Percentiles rank a stretch among this genome's conserved stretches.
Conservation (phyloP, 2,888 invertebrate genomes). For the Brachypterus glaber region DNA sequence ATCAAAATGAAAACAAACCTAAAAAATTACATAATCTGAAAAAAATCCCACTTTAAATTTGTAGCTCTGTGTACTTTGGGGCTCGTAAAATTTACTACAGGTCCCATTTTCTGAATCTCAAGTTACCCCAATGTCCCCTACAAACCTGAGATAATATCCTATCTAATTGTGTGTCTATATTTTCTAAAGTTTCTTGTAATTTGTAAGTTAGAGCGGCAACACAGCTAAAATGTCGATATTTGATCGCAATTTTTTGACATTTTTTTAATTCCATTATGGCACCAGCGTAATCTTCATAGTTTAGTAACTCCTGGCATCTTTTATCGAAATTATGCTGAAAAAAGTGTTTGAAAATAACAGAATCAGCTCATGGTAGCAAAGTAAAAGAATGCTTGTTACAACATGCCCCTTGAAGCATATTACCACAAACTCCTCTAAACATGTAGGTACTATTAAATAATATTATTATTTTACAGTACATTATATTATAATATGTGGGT, state of each 20-base stretch:
- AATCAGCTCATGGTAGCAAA: no score
- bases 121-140: conserved; percentile 3
- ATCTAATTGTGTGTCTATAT: conserved; percentile 87
- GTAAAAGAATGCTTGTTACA: no score
- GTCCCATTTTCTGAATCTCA: no score
- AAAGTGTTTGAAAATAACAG: no score
- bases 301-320: conserved; percentile 69
- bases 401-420: no score
- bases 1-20: conserved; percentile 65
- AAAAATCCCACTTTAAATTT: no score
- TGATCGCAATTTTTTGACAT: conserved; percentile 76
- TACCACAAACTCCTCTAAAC: no score
- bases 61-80: no score
- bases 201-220: conserved; percentile 79
- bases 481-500: no score
- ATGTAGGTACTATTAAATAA: no score
- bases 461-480: no score
- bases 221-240: conserved; percentile 82
- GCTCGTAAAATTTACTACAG: no score
- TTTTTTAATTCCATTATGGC: conserved; percentile 84
- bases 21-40: conserved; percentile 20
- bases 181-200: conserved; percentile 80
- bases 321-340: conserved; percentile 72
- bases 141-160: conserved; percentile 67
- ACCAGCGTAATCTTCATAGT: conserved; percentile 76